Conservation (phyloP, 64 coral and sea anemone genomes). For the Pocillopora verrucosa region DNA sequence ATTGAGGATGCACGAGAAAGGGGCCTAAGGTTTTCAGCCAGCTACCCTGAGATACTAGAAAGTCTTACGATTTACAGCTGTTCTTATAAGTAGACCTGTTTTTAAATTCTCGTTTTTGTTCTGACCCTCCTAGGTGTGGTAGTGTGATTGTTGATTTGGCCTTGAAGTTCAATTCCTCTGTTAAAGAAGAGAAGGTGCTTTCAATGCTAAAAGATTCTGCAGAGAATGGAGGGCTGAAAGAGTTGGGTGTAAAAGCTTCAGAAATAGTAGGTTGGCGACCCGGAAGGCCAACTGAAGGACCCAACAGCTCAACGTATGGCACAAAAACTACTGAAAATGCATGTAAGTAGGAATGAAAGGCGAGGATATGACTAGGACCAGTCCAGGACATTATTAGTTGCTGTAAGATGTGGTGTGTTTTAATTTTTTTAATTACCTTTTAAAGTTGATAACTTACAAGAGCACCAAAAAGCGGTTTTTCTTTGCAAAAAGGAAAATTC, state of each 20-base stretch:
- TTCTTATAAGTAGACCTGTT: not conserved
- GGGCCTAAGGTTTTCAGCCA: too few relatives aligned
- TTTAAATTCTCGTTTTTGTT: not conserved
- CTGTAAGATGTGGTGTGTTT: too few relatives aligned
- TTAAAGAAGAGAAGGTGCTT: not conserved
- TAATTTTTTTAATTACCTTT: too few relatives aligned
- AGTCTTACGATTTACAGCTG: too few relatives aligned
- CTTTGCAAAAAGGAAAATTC: too few relatives aligned
- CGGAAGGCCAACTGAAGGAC: not conserved
- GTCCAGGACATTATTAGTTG: too few relatives aligned
- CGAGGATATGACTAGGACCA: not conserved
- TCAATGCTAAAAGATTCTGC: not conserved
- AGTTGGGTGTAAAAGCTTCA: not conserved
- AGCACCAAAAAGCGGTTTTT: too few relatives aligned
- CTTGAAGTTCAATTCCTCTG: not conserved
- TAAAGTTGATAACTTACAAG: too few relatives aligned
- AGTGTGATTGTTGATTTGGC: constrained; percentile 5
- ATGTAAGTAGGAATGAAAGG: not conserved
- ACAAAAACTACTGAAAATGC: not conserved
- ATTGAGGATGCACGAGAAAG: too few relatives aligned
- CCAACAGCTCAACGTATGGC: not conserved
- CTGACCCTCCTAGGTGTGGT: not conserved
- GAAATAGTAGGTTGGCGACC: not conserved
- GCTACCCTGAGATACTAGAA: too few relatives aligned
- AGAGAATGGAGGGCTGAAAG: not conserved